Evolutionary conservation across 2,888 invertebrate species (phyloP).

Genomic region (Ellobium chinense): DNA sequence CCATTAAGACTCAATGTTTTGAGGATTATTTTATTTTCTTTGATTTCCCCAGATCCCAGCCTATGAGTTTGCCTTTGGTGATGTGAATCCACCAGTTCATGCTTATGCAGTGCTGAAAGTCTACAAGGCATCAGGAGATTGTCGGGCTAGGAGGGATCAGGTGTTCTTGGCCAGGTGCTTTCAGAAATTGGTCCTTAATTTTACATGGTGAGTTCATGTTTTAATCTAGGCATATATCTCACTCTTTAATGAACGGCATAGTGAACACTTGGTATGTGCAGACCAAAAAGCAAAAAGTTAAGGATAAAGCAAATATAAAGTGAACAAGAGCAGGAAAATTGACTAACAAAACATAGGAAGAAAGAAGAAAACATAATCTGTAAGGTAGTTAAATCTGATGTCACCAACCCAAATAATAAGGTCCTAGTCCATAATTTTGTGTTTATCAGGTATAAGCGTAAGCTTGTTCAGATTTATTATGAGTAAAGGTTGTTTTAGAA

Average conservation of each 20-base stretch:
- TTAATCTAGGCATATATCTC: no score
- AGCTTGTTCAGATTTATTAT: no score
- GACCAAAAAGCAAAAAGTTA: no score
- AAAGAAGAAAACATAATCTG: background rate
- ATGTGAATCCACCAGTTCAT: slow-evolving; percentile 79
- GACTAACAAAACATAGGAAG: no score
- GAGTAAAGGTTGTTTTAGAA: no score
- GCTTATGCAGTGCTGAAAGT: slow-evolving; percentile 76
- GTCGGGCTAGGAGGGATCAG: slow-evolving; percentile 66
- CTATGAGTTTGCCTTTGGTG: slow-evolving; percentile 78
- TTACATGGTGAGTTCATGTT: slow-evolving; percentile 73
- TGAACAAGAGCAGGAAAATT: no score
- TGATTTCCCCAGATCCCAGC: slow-evolving; percentile 72
- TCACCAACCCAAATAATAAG: background rate
- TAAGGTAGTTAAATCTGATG: background rate
- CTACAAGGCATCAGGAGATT: slow-evolving; percentile 64
- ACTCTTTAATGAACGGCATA: no score
- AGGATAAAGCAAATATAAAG: no score
- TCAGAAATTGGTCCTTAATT: slow-evolving; percentile 77
- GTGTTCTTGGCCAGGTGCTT: slow-evolving; percentile 76
- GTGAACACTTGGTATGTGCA: background rate
- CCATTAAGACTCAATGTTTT: no score
- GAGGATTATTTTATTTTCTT: background rate
- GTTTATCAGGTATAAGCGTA: no score
- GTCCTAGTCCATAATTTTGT: background rate